A percentile compares a stretch with the other conserved stretches of the same genome.
Conservation (phyloP, 37 sponge, comb jelly and placozoan species). For the Cliona cf. orientalis region DNA sequence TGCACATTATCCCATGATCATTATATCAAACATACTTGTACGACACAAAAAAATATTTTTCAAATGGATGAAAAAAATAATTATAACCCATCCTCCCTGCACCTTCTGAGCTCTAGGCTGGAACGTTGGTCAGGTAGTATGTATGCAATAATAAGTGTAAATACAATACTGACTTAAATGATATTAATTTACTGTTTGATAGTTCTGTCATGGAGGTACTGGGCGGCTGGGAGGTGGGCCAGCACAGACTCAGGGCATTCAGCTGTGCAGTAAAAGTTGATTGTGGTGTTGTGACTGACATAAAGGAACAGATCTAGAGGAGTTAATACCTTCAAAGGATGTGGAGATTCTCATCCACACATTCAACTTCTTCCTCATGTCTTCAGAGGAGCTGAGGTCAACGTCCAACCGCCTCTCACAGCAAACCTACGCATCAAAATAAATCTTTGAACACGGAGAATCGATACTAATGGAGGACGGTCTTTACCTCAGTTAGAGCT, state of each 20-base stretch:
- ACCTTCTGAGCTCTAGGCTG: no score
- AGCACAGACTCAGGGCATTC: slow-evolving; percentile 26
- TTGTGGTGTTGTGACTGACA: neutral
- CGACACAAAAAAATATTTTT: no score
- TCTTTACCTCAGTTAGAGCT: slow-evolving; percentile 12
- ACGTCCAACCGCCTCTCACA: slow-evolving; percentile 16
- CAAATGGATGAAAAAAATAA: neutral
- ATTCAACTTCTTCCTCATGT: slow-evolving; percentile 7
- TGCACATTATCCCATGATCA: no score
- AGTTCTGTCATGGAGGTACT: neutral
- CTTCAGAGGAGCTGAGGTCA: neutral
- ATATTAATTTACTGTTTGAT: neutral
- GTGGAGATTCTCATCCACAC: slow-evolving; percentile 34
- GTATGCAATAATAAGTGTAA: no score
- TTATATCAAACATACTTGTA: no score
- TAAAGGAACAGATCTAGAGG: neutral
- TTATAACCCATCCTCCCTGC: no score
- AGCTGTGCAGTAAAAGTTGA: neutral
- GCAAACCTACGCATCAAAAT: slow-evolving; percentile 3
- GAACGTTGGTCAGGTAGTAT: no score
- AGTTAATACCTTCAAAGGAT: slow-evolving; percentile 15
- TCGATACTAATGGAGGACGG: no score
- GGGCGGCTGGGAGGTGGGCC: slow-evolving; percentile 37
- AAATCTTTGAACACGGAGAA: neutral
- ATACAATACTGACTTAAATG: neutral